phyloP scores from a whole-genome alignment of 64 coral and sea anemone species.

The Stichodactyla mertensii region DNA sequence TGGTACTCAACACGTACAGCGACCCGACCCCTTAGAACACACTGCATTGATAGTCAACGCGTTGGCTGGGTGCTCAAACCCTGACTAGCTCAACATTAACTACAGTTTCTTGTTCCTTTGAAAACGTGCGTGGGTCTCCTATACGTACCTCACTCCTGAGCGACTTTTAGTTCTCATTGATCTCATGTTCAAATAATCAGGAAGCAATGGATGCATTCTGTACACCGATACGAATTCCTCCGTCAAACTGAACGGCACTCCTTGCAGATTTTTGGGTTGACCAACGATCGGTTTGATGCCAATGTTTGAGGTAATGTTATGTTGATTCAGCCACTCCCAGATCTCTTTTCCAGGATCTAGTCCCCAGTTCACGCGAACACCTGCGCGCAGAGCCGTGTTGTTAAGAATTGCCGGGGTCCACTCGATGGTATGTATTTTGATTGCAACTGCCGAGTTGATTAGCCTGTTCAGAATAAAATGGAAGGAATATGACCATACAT shows the following conservation, averaged over 20 bases:
- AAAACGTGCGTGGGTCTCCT: neutral
- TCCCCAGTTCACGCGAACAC: constrained; percentile 61
- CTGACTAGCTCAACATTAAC: too few relatives aligned
- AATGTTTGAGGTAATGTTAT: constrained; percentile 37
- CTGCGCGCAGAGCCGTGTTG: constrained; percentile 54
- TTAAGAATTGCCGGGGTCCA: constrained; percentile 77
- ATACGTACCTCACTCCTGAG: constrained; percentile 3
- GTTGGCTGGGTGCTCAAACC: too few relatives aligned
- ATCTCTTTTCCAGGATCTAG: constrained; percentile 55
- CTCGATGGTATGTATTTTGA: constrained; percentile 81
- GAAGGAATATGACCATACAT: neutral
- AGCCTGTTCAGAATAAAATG: constrained; percentile 2
- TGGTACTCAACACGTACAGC: too few relatives aligned
- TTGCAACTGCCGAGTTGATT: constrained; percentile 58
- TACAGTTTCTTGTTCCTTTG: too few relatives aligned
- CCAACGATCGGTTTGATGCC: constrained; percentile 56
- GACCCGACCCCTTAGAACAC: too few relatives aligned
- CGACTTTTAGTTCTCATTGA: constrained; percentile 11
- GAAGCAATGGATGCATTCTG: constrained; percentile 75
- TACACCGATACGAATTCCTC: constrained; percentile 83
- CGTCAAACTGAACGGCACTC: constrained; percentile 61
- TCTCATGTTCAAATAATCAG: constrained; percentile 50
- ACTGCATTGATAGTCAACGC: too few relatives aligned
- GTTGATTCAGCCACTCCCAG: constrained; percentile 34
- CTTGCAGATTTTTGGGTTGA: constrained; percentile 30